These are phyloP conservation scores for Cryptoprocta ferox DNA, from an alignment of 2,797 vertebrate genomes.

Conservation along the genomic window DNA sequence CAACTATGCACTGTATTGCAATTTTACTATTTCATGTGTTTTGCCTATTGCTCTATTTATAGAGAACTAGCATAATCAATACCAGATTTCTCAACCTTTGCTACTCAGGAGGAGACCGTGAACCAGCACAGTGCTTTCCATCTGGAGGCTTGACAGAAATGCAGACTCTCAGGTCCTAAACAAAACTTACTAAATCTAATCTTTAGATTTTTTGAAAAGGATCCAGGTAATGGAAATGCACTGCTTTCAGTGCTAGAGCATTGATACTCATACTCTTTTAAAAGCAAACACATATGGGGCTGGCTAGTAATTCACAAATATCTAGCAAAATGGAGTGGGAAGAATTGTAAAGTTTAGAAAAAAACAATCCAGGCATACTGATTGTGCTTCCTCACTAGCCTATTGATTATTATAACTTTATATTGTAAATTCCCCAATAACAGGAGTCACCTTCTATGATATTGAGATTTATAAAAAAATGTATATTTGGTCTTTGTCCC, in stretches of 20 bases:
- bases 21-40: background rate
- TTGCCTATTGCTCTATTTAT: conserved; percentile 20
- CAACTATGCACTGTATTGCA: background rate
- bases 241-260: background rate
- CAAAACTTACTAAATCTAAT: conserved; percentile 15
- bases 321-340: background rate
- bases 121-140: background rate
- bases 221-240: background rate
- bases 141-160: background rate
- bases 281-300: background rate
- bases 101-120: background rate
- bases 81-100: background rate
- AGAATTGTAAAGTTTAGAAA: background rate
- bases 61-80: background rate
- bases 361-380: background rate
- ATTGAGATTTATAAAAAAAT: background rate
- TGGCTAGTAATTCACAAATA: background rate
- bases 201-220: background rate
- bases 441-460: background rate
- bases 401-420: background rate
- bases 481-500: background rate
- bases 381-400: background rate
- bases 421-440: background rate
- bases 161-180: background rate
- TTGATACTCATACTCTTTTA: background rate